A percentile compares a stretch with the other conserved stretches of the same genome.
Conservation (phyloP, 2,888 invertebrate species). For the Macrosiphum euphorbiae region DNA sequence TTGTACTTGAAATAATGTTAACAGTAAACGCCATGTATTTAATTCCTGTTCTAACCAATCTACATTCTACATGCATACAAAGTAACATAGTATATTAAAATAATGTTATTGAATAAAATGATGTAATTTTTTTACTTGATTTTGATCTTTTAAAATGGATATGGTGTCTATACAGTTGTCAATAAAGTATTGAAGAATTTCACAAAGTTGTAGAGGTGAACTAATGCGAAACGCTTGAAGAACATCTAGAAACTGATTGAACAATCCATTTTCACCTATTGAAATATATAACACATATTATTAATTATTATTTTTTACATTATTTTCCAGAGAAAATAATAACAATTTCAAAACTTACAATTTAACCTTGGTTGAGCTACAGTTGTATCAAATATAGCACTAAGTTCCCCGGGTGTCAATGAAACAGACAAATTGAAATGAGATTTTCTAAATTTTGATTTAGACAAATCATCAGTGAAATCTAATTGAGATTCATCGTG, state of each 20-base stretch:
- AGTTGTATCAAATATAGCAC: constrained; percentile 56
- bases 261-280: constrained; percentile 55
- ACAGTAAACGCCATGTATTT: constrained; percentile 89
- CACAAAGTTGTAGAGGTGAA: constrained; percentile 73
- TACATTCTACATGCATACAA: constrained; percentile 68
- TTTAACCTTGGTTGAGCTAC: not conserved
- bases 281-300: not conserved
- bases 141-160: constrained; percentile 71
- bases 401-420: constrained; percentile 54
- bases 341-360: constrained; percentile 15
- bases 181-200: constrained; percentile 76
- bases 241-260: constrained; percentile 67
- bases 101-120: not conserved
- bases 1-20: constrained; percentile 86
- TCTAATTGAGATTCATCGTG: constrained; percentile 47
- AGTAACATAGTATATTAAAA: constrained; percentile 34
- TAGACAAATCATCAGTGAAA: constrained; percentile 36
- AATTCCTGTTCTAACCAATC: constrained; percentile 80
- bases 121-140: constrained; percentile 39
- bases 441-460: constrained; percentile 49
- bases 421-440: constrained; percentile 58
- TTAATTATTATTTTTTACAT: not conserved
- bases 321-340: not conserved
- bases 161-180: constrained; percentile 77
- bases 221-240: constrained; percentile 66